Evolutionary conservation across 2,888 invertebrate species (phyloP).

Genomic region (Eurytoma californica): DNA sequence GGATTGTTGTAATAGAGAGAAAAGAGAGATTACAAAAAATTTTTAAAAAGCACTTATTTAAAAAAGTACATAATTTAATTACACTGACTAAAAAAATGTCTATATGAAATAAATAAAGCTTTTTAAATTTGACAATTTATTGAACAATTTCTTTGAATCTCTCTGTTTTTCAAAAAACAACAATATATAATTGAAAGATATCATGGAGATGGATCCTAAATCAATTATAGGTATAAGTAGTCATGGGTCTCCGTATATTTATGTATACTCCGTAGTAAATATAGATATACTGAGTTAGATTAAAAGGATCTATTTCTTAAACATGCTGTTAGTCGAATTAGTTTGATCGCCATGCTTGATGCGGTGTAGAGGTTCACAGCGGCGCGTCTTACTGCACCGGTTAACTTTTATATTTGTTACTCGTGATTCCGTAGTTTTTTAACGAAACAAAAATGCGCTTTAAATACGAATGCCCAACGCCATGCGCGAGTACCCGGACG

Average conservation of each 20-base stretch:
- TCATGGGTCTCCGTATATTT: too few relatives aligned
- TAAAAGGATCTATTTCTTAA: background rate
- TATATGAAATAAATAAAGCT: too few relatives aligned
- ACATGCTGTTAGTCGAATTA: background rate
- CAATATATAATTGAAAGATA: too few relatives aligned
- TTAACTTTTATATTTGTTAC: conserved; percentile 67
- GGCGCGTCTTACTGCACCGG: conserved; percentile 43
- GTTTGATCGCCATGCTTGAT: background rate
- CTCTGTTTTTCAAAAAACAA: too few relatives aligned
- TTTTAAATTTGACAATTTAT: too few relatives aligned
- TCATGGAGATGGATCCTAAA: background rate
- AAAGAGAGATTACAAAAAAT: background rate
- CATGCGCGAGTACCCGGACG: conserved; percentile 33
- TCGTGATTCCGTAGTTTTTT: conserved; percentile 67
- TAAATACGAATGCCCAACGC: conserved; percentile 54
- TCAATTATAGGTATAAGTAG: too few relatives aligned
- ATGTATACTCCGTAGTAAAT: too few relatives aligned
- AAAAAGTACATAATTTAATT: too few relatives aligned
- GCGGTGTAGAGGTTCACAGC: conserved; percentile 28
- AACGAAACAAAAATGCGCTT: conserved; percentile 54
- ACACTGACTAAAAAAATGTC: too few relatives aligned
- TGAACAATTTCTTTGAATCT: too few relatives aligned
- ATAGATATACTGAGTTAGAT: too few relatives aligned
- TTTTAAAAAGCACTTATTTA: conserved; percentile 13
- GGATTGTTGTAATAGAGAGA: background rate